Percentiles rank a stretch among this genome's conserved stretches.
Evolutionary conservation across 2,888 invertebrate species (phyloP).

Genomic region (Meta bourneti): DNA sequence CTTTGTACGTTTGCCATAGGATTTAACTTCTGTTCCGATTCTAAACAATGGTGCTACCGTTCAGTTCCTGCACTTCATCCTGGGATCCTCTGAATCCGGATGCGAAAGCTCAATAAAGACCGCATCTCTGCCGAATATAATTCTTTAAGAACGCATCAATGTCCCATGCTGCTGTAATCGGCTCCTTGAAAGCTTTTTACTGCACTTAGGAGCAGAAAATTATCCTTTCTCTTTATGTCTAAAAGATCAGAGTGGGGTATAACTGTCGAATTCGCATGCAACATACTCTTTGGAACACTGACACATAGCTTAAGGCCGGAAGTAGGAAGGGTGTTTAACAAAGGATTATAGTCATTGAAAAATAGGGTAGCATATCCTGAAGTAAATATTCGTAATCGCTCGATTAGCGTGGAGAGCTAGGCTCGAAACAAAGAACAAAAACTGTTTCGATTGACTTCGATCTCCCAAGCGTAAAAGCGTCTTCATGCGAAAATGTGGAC

Average conservation of each 20-base stretch:
- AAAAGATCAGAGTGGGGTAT: conserved; percentile 16
- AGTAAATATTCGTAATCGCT: conserved; percentile 45
- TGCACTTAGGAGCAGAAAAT: not conserved
- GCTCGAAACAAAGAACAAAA: not conserved
- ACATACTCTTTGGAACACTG: conserved; percentile 18
- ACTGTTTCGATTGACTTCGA: conserved; percentile 23
- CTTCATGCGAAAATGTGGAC: conserved; percentile 50
- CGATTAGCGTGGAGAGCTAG: not conserved
- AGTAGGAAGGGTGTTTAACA: conserved; percentile 22
- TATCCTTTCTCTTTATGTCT: conserved; percentile 40
- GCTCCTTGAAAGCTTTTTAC: too few relatives aligned
- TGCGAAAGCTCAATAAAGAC: not conserved
- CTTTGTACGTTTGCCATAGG: not conserved
- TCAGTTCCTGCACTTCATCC: not conserved
- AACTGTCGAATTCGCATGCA: not conserved
- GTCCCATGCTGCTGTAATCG: too few relatives aligned
- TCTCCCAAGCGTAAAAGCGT: conserved; percentile 42
- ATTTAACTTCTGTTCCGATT: not conserved
- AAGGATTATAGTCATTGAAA: not conserved
- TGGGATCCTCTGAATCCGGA: not conserved
- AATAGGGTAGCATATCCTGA: conserved; percentile 34
- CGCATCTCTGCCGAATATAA: not conserved
- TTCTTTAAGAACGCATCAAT: not conserved
- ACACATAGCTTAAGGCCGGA: conserved; percentile 56
- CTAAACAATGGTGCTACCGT: not conserved